phyloP scores from a whole-genome alignment of 2,113 vertebrate genomes.

The Neopipo cinnamomea region DNA sequence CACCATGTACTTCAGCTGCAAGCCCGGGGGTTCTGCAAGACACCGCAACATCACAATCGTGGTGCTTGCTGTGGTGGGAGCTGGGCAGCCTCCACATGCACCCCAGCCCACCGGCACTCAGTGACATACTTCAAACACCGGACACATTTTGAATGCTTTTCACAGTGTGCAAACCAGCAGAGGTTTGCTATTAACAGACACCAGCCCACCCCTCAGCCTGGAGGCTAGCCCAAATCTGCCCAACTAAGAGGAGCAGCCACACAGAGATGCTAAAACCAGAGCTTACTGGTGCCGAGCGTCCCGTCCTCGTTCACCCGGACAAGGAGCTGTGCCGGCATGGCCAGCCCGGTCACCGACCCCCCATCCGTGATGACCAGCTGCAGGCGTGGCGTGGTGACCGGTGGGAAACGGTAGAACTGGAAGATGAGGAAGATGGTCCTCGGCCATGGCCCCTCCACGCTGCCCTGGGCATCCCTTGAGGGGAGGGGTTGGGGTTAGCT shows the following conservation, averaged over 20 bases:
- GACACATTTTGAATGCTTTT: background rate
- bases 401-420: slow-evolving; percentile 93
- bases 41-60: background rate
- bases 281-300: slow-evolving; percentile 73
- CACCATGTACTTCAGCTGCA: slow-evolving; percentile 85
- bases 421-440: slow-evolving; percentile 87
- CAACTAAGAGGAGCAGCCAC: background rate
- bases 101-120: background rate
- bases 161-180: background rate
- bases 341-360: background rate
- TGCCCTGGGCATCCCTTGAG: slow-evolving; percentile 69
- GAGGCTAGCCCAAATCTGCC: background rate
- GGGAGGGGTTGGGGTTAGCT: background rate
- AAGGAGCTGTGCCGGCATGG: slow-evolving; percentile 72
- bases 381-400: slow-evolving; percentile 80
- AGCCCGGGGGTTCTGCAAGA: slow-evolving; percentile 78
- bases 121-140: background rate
- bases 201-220: background rate
- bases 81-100: accelerated
- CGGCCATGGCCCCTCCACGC: slow-evolving; percentile 68
- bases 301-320: slow-evolving; percentile 73
- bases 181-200: background rate
- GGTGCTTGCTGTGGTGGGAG: background rate
- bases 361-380: slow-evolving; percentile 69
- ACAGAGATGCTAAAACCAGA: accelerated